These are phyloP conservation scores for Iphiclides podalirius DNA, from an alignment of 2,888 invertebrate species.

Conservation along the genomic window DNA sequence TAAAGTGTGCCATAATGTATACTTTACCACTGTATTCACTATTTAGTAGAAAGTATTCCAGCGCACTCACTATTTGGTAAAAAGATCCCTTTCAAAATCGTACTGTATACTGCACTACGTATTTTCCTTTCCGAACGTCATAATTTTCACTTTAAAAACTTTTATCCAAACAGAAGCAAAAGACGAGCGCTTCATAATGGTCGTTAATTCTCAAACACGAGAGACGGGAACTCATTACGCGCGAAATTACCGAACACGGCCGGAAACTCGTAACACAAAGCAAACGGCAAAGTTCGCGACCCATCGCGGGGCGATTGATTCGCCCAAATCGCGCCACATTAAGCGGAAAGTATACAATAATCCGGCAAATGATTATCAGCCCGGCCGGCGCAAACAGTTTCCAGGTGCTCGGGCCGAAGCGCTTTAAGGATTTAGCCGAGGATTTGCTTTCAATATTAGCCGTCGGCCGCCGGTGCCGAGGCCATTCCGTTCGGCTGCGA, in stretches of 20 bases:
- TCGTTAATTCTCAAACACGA: constrained; percentile 5
- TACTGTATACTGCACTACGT: too few relatives aligned
- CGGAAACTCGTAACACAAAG: constrained; percentile 20
- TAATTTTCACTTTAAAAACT: too few relatives aligned
- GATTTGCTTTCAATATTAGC: constrained; percentile 82
- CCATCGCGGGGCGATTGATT: constrained; percentile 53
- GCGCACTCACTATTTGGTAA: too few relatives aligned
- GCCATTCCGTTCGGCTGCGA: constrained; percentile 62
- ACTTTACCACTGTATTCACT: too few relatives aligned
- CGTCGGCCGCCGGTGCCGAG: constrained; percentile 64
- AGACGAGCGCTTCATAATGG: background rate
- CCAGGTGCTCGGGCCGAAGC: constrained; percentile 76
- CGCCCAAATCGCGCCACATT: constrained; percentile 61
- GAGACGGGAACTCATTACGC: constrained; percentile 9
- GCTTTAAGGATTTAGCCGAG: constrained; percentile 80
- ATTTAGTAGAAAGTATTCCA: too few relatives aligned
- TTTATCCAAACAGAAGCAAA: too few relatives aligned
- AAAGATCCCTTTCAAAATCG: too few relatives aligned
- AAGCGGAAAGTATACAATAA: constrained; percentile 74
- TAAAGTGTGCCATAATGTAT: too few relatives aligned
- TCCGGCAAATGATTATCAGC: constrained; percentile 73
- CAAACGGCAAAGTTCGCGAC: constrained; percentile 33
- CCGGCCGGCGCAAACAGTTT: constrained; percentile 58
- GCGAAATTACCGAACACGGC: constrained; percentile 16
- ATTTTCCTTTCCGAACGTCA: too few relatives aligned